A percentile compares a stretch with the other conserved stretches of the same genome.
Evolutionary conservation across 1,140 invertebrate species (phyloP).

Genomic region (Drosophila orosa): DNA sequence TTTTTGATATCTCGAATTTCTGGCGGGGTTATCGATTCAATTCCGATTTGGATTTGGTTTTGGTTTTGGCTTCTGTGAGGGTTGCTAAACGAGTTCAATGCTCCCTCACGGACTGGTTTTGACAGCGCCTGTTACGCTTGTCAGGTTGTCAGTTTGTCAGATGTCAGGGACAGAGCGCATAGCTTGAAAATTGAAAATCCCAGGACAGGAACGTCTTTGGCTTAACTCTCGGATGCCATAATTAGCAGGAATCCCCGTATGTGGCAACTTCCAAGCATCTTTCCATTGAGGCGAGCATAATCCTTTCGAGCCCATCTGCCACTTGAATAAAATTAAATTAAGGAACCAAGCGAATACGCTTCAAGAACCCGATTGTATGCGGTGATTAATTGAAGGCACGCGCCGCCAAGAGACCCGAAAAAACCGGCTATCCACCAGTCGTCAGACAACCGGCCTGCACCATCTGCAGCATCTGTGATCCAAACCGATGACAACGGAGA

Average conservation of each 20-base stretch:
- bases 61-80: slow-evolving; percentile 42
- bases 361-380: slow-evolving; percentile 24
- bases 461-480: slow-evolving; percentile 45
- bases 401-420: slow-evolving; percentile 40
- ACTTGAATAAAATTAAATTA: slow-evolving; percentile 69
- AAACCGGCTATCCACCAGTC: slow-evolving; percentile 67
- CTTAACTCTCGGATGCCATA: slow-evolving; percentile 32
- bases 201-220: slow-evolving; percentile 12
- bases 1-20: slow-evolving; percentile 76
- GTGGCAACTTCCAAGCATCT: slow-evolving; percentile 8
- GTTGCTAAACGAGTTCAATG: slow-evolving; percentile 66
- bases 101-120: slow-evolving; percentile 43
- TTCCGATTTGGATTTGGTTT: slow-evolving; percentile 34
- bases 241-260: slow-evolving; percentile 52
- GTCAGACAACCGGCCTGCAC: slow-evolving; percentile 6
- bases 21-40: slow-evolving; percentile 34
- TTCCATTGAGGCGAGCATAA: slow-evolving; percentile 24
- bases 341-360: slow-evolving; percentile 15
- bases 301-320: slow-evolving; percentile 52
- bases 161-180: slow-evolving; percentile 61
- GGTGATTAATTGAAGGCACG: slow-evolving; percentile 76
- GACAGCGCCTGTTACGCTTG: slow-evolving; percentile 53
- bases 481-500: slow-evolving; percentile 62
- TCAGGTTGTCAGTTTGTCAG: slow-evolving; percentile 66
- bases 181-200: slow-evolving; percentile 47